These are phyloP conservation scores for Bovichtus variegatus DNA, from an alignment of 2,797 vertebrate species.

Conservation along the genomic window DNA sequence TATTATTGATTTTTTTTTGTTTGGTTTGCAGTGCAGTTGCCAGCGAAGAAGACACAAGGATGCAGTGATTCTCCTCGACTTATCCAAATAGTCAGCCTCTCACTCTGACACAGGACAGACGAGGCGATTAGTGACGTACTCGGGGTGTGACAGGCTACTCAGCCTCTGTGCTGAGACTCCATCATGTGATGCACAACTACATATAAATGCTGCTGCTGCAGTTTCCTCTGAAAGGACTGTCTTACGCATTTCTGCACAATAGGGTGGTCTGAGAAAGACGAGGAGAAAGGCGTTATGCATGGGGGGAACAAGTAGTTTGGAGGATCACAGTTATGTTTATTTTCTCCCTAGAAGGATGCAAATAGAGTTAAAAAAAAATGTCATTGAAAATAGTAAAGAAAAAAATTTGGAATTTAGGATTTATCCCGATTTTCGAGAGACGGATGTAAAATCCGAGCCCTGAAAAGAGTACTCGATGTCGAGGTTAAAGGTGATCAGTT, in stretches of 20 bases:
- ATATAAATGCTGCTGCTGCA: conserved; percentile 38
- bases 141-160: conserved; percentile 40
- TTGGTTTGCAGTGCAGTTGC: background rate
- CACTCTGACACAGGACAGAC: background rate
- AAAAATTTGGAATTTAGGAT: too few species aligned
- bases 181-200: conserved; percentile 8
- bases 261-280: conserved; percentile 31
- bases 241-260: background rate
- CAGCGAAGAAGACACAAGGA: background rate
- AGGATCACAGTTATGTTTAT: background rate
- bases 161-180: background rate
- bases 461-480: background rate
- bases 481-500: conserved; percentile 16
- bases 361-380: conserved; percentile 1
- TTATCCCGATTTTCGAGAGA: too few species aligned
- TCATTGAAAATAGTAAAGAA: too few species aligned
- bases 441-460: too few species aligned
- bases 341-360: background rate
- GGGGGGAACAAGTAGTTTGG: conserved; percentile 28
- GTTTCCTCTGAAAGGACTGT: conserved; percentile 1
- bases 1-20: background rate
- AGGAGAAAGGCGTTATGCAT: conserved; percentile 39
- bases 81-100: background rate
- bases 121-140: conserved; percentile 29
- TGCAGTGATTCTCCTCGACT: too few species aligned